Evolutionary conservation across 2,113 vertebrate species (phyloP), one percentile per base, ranked within the genome.

Genomic region (Dasyornis broadbenti): DNA sequence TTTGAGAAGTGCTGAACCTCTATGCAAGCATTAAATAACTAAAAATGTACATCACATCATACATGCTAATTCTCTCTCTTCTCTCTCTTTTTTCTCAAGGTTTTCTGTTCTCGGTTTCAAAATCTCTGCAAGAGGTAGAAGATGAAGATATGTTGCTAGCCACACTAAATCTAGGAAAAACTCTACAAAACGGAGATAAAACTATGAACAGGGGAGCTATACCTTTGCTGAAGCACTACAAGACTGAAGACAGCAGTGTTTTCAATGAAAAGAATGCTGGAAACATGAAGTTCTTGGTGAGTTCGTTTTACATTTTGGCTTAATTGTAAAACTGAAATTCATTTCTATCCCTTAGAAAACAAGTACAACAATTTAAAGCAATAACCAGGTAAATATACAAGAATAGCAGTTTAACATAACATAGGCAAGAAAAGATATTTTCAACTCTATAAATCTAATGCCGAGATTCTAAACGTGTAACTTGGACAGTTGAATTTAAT

Each of bases 1-100:
- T 66, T 76, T 47, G 56, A 88, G 60, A 85, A 56, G 78, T 57
- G 71, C 27, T 53, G 50, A 86, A 87, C 37, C 35, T 95, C 86
- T 86, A 91, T 65, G 84, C 93, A 92, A 96, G 78, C 8, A 0
- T 69, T 56, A 86, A 85, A 56, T 71, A 64, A 84, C 60, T 79
- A 76, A 97, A 73, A 92, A 98, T 97, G 97, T 98, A 92, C 97
- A 92, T 96, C 80, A 98, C 98, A 63, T 90, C 97, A 35, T 98
- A 93, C 61, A 95, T 95, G 6, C 37, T 98, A 86, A 87, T 99
- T 69, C 95, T 98, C 37, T 96, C 96, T 65, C 87, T 99, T 76
- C 90, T 99, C 44, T 98, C 97, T 96, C 97, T 99, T 71, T 97
- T 99, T 96, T 98, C 98, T 60, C 98, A 98, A 97, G 97, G 98